These are phyloP conservation scores for Polypedilum pembai DNA, from an alignment of 1,140 invertebrate species.

Conservation along the genomic window DNA sequence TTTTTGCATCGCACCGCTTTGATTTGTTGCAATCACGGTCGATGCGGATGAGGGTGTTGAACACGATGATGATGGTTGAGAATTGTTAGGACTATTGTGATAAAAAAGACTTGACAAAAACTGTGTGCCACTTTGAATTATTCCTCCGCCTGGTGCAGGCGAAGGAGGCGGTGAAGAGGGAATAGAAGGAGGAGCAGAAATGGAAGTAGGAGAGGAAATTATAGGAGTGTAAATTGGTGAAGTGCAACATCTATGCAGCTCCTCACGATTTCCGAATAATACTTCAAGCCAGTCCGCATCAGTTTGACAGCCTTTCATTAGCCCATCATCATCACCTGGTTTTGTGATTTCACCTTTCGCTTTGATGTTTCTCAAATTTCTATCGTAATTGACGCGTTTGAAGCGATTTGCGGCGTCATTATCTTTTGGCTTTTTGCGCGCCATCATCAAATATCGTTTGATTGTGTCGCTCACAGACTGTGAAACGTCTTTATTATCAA, in stretches of 20 bases:
- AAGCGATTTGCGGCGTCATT: slow-evolving; percentile 72
- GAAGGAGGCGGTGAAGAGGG: slow-evolving; percentile 45
- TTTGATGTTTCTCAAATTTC: slow-evolving; percentile 74
- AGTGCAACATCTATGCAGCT: slow-evolving; percentile 26
- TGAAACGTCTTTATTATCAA: slow-evolving; percentile 74
- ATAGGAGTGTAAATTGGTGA: background rate
- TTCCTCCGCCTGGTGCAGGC: slow-evolving; percentile 34
- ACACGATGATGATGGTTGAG: background rate
- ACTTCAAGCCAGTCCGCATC: slow-evolving; percentile 61
- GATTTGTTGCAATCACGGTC: background rate
- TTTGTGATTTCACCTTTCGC: slow-evolving; percentile 66
- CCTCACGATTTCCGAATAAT: slow-evolving; percentile 33
- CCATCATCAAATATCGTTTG: slow-evolving; percentile 74
- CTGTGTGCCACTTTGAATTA: slow-evolving; percentile 47
- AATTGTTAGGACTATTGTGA: slow-evolving; percentile 40
- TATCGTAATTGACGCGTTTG: slow-evolving; percentile 80
- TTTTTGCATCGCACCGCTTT: slow-evolving; percentile 67
- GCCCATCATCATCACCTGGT: slow-evolving; percentile 61
- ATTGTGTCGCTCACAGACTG: slow-evolving; percentile 79
- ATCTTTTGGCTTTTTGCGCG: slow-evolving; percentile 73
- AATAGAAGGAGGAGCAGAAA: slow-evolving; percentile 34
- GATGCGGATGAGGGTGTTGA: background rate
- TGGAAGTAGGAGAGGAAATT: background rate
- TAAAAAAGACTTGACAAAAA: slow-evolving; percentile 59
- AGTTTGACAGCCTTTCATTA: slow-evolving; percentile 65